Evolutionary conservation across 2,888 invertebrate genomes (phyloP), one percentile per base, ranked within the genome.

Genomic region (Biston betularia): DNA sequence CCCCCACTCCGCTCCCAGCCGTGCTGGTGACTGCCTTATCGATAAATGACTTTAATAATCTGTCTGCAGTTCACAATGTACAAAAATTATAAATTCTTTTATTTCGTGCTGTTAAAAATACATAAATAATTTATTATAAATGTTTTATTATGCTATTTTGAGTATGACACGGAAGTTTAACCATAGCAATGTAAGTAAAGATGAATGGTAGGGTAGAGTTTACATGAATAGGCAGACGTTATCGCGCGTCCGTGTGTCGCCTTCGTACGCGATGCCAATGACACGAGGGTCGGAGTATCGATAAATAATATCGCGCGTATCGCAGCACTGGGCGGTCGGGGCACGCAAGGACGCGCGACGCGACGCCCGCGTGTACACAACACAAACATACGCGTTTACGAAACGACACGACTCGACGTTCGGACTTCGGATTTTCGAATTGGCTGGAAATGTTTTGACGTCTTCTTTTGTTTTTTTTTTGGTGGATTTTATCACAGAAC

Each of bases 181-280:
- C 11, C 14, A 46, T 24, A 38, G 6, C n/a, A 33, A 44, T 33
- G 11, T 49, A 58, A 54, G 9, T n/a, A 44, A 49, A 62, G 33
- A 63, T 56, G 56, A 55, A 58, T 60, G 54, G 71, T 68, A 71
- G 69, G 38, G 38, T 38, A 38, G 38, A 38, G 6, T 38, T 8
- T 76, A 82, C 79, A 85, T 80, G 71, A 77, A 65, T 76, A 74
- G 63, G 79, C 73, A 84, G 82, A 82, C 83, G 83, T 86, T 90
- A 90, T 90, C 90, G 82, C 56, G 66, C 80, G 79, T 74, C 78
- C 82, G 85, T 79, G 83, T 83, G 82, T 86, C 86, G 86, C 83
- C 83, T 84, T 80, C 84, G 88, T 92, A 91, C 89, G 88, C 78
- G 88, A 84, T 89, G 91, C 90, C 92, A 93, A 90, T 92, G 93